Evolutionary conservation across 2,888 invertebrate species (phyloP).

Genomic region (Archips xylosteana): DNA sequence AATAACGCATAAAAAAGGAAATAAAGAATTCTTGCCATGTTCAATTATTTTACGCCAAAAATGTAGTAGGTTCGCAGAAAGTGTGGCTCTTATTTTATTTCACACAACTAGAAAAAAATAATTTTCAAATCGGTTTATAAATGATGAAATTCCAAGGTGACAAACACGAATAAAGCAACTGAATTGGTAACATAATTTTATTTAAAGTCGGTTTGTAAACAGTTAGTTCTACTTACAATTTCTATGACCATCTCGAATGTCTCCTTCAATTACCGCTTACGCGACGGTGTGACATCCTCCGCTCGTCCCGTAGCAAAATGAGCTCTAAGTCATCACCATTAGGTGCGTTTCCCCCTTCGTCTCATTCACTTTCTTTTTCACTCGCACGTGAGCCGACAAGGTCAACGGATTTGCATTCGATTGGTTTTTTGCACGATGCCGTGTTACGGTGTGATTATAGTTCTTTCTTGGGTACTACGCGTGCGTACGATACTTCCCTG

Average conservation of each 20-base stretch:
- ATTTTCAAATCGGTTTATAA: too few relatives aligned
- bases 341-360: background rate
- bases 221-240: too few relatives aligned
- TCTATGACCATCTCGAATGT: background rate
- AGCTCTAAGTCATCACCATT: background rate
- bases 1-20: too few relatives aligned
- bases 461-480: constrained; percentile 16
- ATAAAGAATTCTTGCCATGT: too few relatives aligned
- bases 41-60: too few relatives aligned
- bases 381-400: constrained; percentile 48
- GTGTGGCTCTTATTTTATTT: too few relatives aligned
- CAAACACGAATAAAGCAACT: too few relatives aligned
- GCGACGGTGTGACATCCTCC: constrained; percentile 22
- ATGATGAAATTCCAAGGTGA: too few relatives aligned
- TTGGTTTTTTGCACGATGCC: constrained; percentile 52
- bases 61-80: too few relatives aligned
- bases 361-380: constrained; percentile 31
- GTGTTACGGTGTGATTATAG: constrained; percentile 49
- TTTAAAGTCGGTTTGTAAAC: too few relatives aligned
- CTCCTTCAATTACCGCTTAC: constrained; percentile 2
- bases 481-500: constrained; percentile 21
- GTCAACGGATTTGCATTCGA: constrained; percentile 55
- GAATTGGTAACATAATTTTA: too few relatives aligned
- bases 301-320: background rate
- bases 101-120: too few relatives aligned